Conservation (phyloP, 2,113 vertebrate species). For the Sinosuthora webbiana region DNA sequence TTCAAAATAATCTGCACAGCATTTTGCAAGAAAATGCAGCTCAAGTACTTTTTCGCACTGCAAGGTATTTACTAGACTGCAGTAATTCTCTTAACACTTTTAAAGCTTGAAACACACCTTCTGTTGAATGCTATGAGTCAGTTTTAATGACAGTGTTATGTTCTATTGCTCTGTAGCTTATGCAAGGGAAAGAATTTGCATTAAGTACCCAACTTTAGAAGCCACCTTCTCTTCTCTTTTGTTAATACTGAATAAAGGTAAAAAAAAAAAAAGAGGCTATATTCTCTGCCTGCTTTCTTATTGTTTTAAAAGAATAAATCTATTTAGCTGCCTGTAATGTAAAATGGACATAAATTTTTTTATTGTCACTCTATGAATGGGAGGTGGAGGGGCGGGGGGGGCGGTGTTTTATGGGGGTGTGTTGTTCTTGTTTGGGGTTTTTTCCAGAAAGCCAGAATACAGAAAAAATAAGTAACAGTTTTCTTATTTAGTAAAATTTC, state of each 20-base stretch:
- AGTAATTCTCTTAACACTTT: slow-evolving; percentile 50
- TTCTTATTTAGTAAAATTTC: neutral
- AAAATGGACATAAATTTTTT: neutral
- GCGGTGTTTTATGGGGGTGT: no score
- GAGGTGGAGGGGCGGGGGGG: no score
- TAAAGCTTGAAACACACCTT: slow-evolving; percentile 62
- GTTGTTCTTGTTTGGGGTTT: fast-evolving
- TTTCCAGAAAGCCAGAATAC: neutral
- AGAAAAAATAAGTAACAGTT: neutral
- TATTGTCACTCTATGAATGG: neutral
- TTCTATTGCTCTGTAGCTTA: slow-evolving; percentile 57
- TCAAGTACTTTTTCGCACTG: slow-evolving; percentile 4
- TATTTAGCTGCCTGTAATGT: neutral
- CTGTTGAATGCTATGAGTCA: slow-evolving; percentile 65
- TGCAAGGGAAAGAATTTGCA: slow-evolving; percentile 68
- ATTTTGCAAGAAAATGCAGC: neutral
- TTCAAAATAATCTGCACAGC: neutral
- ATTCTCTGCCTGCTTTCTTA: neutral
- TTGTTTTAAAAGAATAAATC: slow-evolving; percentile 33
- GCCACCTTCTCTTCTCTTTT: slow-evolving; percentile 53
- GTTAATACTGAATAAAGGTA: slow-evolving; percentile 44
- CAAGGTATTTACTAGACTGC: slow-evolving; percentile 44
- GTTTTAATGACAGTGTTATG: slow-evolving; percentile 68
- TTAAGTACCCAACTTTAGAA: slow-evolving; percentile 63
- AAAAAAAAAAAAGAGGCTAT: slow-evolving; percentile 2